Conservation (phyloP, 2,888 invertebrate species). For the Papilio elwesi region DNA sequence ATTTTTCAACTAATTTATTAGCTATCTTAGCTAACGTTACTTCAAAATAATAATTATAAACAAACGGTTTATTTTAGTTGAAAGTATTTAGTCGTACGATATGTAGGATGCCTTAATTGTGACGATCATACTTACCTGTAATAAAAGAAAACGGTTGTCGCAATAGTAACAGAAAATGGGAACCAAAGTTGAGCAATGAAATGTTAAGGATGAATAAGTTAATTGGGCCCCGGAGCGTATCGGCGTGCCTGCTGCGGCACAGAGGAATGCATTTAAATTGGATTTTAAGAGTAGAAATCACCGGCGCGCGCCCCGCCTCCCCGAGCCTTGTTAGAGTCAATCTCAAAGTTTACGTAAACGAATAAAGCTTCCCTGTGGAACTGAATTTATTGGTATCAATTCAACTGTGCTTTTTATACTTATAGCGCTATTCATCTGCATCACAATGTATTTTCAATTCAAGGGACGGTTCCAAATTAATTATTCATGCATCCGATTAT, state of each 20-base stretch:
- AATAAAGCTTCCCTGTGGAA: conserved; percentile 76
- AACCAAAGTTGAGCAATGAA: conserved; percentile 78
- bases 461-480: conserved; percentile 25
- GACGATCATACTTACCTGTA: conserved; percentile 7
- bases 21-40: not conserved
- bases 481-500: conserved; percentile 30
- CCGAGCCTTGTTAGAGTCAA: conserved; percentile 82
- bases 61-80: no score
- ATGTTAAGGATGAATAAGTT: conserved; percentile 84
- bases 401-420: conserved; percentile 46
- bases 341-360: conserved; percentile 84
- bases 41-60: not conserved
- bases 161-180: conserved; percentile 45
- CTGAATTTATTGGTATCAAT: conserved; percentile 77
- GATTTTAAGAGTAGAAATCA: conserved; percentile 85
- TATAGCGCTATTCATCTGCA: conserved; percentile 31
- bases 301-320: conserved; percentile 73
- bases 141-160: conserved; percentile 21
- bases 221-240: conserved; percentile 82
- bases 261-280: conserved; percentile 85
- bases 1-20: not conserved
- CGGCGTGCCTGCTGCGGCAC: conserved; percentile 80
- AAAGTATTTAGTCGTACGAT: not conserved
- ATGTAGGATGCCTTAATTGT: conserved; percentile 1
- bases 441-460: conserved; percentile 34